phyloP scores from a whole-genome alignment of 2,888 invertebrate genomes.

The Hybos culiciformis region DNA sequence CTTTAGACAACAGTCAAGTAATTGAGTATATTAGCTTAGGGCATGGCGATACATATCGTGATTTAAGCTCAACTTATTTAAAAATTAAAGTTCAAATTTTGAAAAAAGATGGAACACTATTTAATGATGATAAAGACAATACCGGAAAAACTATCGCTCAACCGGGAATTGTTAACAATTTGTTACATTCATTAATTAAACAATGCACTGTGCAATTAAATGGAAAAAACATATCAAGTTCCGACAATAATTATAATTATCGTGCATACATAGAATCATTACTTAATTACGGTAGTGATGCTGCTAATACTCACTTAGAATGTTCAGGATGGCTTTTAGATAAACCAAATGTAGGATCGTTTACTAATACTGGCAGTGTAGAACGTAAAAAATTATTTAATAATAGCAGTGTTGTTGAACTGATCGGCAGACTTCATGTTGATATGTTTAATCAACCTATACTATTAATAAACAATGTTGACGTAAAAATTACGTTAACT shows the following conservation, averaged over 20 bases:
- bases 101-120: not conserved
- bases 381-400: not conserved
- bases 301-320: conserved; percentile 2
- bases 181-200: conserved; percentile 7
- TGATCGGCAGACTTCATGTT: conserved; percentile 2
- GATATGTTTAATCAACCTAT: conserved; percentile 6
- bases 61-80: not conserved
- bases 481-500: no score
- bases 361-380: conserved; percentile 1
- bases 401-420: not conserved
- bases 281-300: conserved; percentile 8
- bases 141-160: not conserved
- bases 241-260: conserved; percentile 7
- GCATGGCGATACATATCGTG: not conserved
- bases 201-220: conserved; percentile 8
- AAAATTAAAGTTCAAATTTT: not conserved
- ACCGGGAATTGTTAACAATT: no score
- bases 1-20: not conserved
- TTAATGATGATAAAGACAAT: not conserved
- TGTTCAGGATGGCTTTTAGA: conserved; percentile 2
- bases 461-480: conserved; percentile 4
- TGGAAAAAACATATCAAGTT: conserved; percentile 7
- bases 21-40: not conserved
- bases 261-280: conserved; percentile 7
- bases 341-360: not conserved